These are phyloP conservation scores for Hemiscyllium ocellatum DNA, from an alignment of 2,113 vertebrate genomes.

Conservation along the genomic window DNA sequence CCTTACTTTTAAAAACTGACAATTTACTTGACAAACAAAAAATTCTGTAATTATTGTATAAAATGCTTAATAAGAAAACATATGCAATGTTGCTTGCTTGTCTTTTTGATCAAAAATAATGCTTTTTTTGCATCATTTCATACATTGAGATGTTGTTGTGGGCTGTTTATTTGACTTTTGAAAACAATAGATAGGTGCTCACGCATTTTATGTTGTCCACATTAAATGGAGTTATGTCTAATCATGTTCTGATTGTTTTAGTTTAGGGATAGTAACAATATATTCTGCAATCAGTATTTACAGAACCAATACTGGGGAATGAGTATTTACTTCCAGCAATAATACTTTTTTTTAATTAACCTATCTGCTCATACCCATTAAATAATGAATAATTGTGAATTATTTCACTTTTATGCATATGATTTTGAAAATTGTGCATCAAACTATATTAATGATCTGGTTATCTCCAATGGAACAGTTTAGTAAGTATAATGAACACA, in stretches of 20 bases:
- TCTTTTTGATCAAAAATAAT: conserved; percentile 3
- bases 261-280: neutral
- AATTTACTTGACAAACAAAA: conserved; percentile 15
- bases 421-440: neutral
- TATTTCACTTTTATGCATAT: neutral
- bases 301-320: neutral
- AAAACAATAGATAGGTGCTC: neutral
- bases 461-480: neutral
- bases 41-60: neutral
- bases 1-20: conserved; percentile 6
- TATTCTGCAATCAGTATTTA: neutral
- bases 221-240: neutral
- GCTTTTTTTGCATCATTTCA: conserved; percentile 35
- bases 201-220: neutral
- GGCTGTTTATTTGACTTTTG: neutral
- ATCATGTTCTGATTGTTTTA: neutral
- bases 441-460: neutral
- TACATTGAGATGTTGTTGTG: neutral
- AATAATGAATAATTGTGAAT: neutral
- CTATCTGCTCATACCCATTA: neutral
- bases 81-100: neutral
- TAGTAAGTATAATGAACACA: neutral
- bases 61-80: conserved; percentile 1
- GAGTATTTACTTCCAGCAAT: neutral
- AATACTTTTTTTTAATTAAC: neutral